A percentile compares a stretch with the other conserved stretches of the same genome.
Conservation (phyloP, 1,140 invertebrate species). For the Platorchestia sp. region DNA sequence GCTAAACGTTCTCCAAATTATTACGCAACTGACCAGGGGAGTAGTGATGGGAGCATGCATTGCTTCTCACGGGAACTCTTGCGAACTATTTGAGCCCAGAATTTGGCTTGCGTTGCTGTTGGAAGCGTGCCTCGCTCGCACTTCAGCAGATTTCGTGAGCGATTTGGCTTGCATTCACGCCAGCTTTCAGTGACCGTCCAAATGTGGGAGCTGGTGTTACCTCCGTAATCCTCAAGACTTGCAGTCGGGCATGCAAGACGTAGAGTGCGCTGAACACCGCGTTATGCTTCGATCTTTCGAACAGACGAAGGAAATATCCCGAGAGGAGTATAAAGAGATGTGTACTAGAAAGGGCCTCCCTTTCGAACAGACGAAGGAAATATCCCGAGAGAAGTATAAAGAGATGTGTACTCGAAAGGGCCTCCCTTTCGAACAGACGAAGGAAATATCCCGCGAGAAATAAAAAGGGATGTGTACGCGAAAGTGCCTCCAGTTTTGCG, state of each 20-base stretch:
- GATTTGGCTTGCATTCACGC: constrained; percentile 44
- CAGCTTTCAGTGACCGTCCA: background rate
- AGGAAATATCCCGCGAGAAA: background rate
- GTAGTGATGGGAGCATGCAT: background rate
- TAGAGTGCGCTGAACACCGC: background rate
- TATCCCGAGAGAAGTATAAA: background rate
- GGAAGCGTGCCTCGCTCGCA: background rate
- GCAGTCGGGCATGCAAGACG: constrained; percentile 26
- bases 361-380: background rate
- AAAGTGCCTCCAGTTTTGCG: too few relatives aligned
- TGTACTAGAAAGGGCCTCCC: too few relatives aligned
- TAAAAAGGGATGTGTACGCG: too few relatives aligned
- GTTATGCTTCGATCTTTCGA: background rate
- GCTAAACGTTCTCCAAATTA: too few relatives aligned
- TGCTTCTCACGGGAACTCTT: background rate
- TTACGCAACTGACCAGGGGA: too few relatives aligned
- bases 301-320: background rate
- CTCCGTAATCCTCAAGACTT: constrained; percentile 9
- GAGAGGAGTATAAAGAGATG: too few relatives aligned
- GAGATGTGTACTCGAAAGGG: too few relatives aligned
- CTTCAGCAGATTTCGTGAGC: background rate
- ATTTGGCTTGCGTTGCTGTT: background rate
- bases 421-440: background rate
- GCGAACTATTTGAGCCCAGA: background rate
- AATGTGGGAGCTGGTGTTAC: background rate